phyloP scores from a whole-genome alignment of 2,888 invertebrate genomes.

The Baronia brevicornis region DNA sequence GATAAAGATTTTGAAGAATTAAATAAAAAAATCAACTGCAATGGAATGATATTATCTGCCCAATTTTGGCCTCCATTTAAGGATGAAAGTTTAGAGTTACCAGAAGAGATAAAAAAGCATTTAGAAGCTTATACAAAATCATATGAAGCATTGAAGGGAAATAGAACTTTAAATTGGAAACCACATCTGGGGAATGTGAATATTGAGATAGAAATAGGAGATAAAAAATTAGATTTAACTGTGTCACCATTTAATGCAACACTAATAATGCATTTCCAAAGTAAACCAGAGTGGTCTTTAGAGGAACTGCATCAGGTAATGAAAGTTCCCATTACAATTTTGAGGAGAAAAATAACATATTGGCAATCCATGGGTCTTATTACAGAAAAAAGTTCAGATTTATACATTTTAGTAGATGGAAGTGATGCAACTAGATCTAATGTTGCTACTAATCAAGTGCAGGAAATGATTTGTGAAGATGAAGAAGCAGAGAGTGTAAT shows the following conservation, averaged over 20 bases:
- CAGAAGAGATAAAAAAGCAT: constrained; percentile 85
- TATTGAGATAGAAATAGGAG: constrained; percentile 91
- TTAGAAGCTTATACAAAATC: constrained; percentile 91
- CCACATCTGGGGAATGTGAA: constrained; percentile 94
- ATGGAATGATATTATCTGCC: constrained; percentile 94
- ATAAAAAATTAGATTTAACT: constrained; percentile 84
- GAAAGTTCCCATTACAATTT: constrained; percentile 89
- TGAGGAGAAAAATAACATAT: constrained; percentile 91
- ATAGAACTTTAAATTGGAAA: constrained; percentile 95
- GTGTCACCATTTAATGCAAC: constrained; percentile 96
- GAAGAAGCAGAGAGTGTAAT: constrained; percentile 95
- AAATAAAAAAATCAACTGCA: constrained; percentile 56
- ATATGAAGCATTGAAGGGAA: constrained; percentile 93
- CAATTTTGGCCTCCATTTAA: constrained; percentile 99
- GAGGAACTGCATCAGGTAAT: constrained; percentile 90
- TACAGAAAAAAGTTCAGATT: constrained; percentile 83
- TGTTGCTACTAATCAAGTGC: constrained; percentile 69
- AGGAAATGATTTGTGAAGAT: constrained; percentile 86
- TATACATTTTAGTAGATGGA: constrained; percentile 82
- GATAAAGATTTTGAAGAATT: constrained; percentile 74
- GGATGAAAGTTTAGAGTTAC: constrained; percentile 93
- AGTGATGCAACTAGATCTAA: constrained; percentile 71
- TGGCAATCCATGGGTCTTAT: constrained; percentile 96
- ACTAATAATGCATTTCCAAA: constrained; percentile 94
- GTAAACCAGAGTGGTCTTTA: constrained; percentile 88